Base-by-base conservation (phyloP, 2,113 vertebrate genomes). In the Numida meleagris region DNA sequence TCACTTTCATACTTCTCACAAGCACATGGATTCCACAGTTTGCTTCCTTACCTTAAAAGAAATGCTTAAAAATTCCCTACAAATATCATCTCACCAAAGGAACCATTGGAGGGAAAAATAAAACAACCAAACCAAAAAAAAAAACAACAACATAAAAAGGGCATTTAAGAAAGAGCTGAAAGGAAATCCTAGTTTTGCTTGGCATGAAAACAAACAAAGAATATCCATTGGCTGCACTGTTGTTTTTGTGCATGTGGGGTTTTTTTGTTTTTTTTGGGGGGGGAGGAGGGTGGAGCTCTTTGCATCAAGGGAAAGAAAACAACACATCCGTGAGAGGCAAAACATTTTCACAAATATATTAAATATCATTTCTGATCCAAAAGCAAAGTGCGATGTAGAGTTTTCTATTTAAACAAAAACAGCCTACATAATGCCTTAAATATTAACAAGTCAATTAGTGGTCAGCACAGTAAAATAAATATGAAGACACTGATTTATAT, bases 391-490 rank as follows among this genome's bases (percentile, higher is more conserved):
- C 89, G 0, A 86, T 42, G 57, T 62, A 82, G 61, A 92, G 68
- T 81, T 76, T 62, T 89, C 79, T 79, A 92, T 45, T 90, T 86
- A 59, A 93, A 94, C 71, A 89, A 88, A 95, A 94, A 75, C 40
- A 91, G 89, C 53, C 61, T 87, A 95, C 43, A 79, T 79, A 86
- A 96, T 87, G 67, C 79, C 93, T 97, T 97, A 97, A 96, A 97
- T 97, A 97, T 86, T 91, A 90, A 92, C 42, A 96, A 95, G 95
- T 94, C 72, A 67, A 73, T 87, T 78, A 97, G 92, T 97, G 96
- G 94, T 96, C 94, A 96, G 94, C 84, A 95, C 68, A 93, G 68
- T 90, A 87, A 96, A 97, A 97, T 97, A 97, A 98, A 97, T 97
- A 96, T 24, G 58, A 93, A 96, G 79, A 96, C 92, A 92, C 4